These are phyloP conservation scores for Allobates femoralis DNA, from an alignment of 2,797 vertebrate species.

Conservation along the genomic window DNA sequence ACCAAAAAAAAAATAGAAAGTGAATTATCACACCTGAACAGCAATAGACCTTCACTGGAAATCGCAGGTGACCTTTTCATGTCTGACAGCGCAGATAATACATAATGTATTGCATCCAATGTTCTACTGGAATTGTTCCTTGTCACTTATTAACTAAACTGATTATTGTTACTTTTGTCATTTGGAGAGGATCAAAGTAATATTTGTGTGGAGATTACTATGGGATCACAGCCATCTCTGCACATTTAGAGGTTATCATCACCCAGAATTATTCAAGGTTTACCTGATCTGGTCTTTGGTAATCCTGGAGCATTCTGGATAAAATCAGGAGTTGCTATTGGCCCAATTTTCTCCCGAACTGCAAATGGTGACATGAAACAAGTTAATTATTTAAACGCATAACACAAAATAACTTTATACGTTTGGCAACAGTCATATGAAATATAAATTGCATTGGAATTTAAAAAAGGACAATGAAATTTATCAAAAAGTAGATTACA, in stretches of 20 bases:
- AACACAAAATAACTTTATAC: not conserved
- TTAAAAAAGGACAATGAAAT: too few relatives aligned
- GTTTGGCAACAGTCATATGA: not conserved
- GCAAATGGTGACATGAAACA: conserved; percentile 24
- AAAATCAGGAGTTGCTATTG: conserved; percentile 84
- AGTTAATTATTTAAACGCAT: not conserved
- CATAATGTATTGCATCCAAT: too few relatives aligned
- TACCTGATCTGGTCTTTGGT: conserved; percentile 86
- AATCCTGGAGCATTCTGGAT: conserved; percentile 83
- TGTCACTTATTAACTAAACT: not conserved
- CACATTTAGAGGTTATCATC: not conserved
- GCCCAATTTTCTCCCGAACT: conserved; percentile 85
- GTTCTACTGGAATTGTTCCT: not conserved
- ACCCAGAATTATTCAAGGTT: not conserved
- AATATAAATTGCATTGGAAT: not conserved
- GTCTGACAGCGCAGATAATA: not conserved
- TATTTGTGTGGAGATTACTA: not conserved
- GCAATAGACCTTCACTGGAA: not conserved
- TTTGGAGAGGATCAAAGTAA: not conserved
- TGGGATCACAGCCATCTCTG: not conserved
- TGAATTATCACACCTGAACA: not conserved
- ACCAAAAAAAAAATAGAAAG: not conserved
- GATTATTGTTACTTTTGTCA: not conserved
- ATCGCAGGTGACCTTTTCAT: not conserved
- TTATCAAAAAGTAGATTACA: too few relatives aligned